These are phyloP conservation scores for Palythoa caribaeorum DNA, from an alignment of 92 coral and sea anemone species.

Conservation along the genomic window DNA sequence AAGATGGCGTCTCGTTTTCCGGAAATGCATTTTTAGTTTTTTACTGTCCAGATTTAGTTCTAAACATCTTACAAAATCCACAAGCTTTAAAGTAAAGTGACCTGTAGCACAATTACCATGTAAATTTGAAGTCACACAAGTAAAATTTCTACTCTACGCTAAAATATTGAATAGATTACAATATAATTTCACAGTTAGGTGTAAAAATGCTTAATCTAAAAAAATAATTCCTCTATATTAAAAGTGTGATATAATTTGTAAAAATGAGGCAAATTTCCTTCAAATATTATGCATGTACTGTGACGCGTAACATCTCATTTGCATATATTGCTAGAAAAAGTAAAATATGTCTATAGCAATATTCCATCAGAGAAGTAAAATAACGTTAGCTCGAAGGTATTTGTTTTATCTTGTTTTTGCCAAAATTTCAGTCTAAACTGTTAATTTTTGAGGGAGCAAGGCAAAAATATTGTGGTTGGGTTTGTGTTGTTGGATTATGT, in stretches of 20 bases:
- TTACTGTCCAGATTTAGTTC: no score
- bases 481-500: not conserved
- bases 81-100: no score
- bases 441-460: not conserved
- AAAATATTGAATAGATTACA: conserved; percentile 5
- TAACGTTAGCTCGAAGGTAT: not conserved
- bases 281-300: not conserved
- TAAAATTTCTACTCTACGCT: not conserved
- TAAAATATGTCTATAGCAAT: conserved; percentile 10
- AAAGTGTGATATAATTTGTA: not conserved
- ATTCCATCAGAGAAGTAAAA: not conserved
- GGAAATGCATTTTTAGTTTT: no score
- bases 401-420: conserved; percentile 2
- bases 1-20: no score
- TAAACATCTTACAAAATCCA: no score
- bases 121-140: not conserved
- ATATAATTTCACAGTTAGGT: not conserved
- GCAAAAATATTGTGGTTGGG: not conserved
- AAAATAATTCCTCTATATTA: not conserved
- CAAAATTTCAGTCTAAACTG: not conserved
- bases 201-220: conserved; percentile 1
- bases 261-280: not conserved
- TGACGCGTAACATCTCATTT: not conserved
- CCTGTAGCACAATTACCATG: no score
- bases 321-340: conserved; percentile 3